Evolutionary conservation across 64 coral and sea anemone genomes (phyloP).

Genomic region (Anthopleura sola): DNA sequence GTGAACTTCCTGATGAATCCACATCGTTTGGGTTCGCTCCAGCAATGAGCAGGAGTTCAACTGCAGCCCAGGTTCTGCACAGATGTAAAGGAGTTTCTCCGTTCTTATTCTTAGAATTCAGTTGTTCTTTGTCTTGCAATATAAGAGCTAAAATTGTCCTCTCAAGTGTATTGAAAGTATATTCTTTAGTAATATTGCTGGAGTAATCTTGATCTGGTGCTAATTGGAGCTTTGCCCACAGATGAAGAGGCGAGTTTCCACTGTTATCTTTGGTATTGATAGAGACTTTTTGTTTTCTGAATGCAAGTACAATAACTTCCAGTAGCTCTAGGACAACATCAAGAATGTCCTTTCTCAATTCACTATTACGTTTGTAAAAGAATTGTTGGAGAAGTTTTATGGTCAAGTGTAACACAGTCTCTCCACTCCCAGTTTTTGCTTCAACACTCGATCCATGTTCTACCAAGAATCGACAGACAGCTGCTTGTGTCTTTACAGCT

Average conservation of each 20-base stretch:
- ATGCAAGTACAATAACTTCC: background rate
- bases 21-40: conserved; percentile 7
- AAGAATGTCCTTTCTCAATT: background rate
- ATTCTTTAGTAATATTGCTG: background rate
- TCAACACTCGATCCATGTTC: background rate
- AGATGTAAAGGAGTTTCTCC: conserved; percentile 10
- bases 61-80: background rate
- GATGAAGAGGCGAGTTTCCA: conserved; percentile 15
- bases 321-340: background rate
- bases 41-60: background rate
- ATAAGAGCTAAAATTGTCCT: background rate
- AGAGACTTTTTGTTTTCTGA: background rate
- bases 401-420: background rate
- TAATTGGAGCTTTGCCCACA: background rate
- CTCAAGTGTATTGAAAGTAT: background rate
- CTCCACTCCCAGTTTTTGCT: background rate
- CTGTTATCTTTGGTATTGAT: background rate
- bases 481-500: background rate
- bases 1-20: background rate
- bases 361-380: background rate
- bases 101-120: background rate
- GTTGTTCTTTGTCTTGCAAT: background rate
- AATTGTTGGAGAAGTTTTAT: background rate
- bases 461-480: background rate
- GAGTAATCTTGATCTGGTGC: background rate